A percentile compares a stretch with the other conserved stretches of the same genome.
Conservation (phyloP, 2,888 invertebrate genomes). For the Electrophaes corylata region DNA sequence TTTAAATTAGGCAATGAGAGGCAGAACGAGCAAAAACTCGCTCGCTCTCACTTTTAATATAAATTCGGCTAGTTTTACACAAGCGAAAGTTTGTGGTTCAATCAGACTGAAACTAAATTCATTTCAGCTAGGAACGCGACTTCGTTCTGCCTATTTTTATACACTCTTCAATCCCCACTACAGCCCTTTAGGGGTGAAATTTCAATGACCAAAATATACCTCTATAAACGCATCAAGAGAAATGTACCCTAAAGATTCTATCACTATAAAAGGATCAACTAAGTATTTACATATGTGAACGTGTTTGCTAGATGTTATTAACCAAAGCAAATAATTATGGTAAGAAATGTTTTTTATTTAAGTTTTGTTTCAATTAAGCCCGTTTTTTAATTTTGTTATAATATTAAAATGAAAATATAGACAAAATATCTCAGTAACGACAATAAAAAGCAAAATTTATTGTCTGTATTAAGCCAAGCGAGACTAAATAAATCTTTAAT, state of each 20-base stretch:
- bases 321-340: neutral
- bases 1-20: constrained; percentile 26
- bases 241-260: too few species aligned
- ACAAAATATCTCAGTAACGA: constrained; percentile 18
- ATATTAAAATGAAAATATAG: neutral
- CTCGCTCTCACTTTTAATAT: constrained; percentile 11
- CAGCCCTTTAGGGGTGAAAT: too few species aligned
- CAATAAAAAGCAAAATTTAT: constrained; percentile 17
- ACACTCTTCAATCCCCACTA: too few species aligned
- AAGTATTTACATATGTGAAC: neutral
- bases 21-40: constrained; percentile 10
- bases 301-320: neutral
- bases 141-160: too few species aligned
- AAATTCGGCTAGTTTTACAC: neutral
- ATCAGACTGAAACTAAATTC: too few species aligned
- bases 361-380: too few species aligned
- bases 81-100: neutral
- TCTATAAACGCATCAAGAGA: too few species aligned
- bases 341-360: too few species aligned
- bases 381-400: neutral
- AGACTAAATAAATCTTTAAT: constrained; percentile 12
- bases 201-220: too few species aligned
- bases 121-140: too few species aligned
- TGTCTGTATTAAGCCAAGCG: constrained; percentile 15
- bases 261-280: too few species aligned